Base-by-base conservation (phyloP, 2,888 invertebrate species). In the Diaperis boleti region DNA sequence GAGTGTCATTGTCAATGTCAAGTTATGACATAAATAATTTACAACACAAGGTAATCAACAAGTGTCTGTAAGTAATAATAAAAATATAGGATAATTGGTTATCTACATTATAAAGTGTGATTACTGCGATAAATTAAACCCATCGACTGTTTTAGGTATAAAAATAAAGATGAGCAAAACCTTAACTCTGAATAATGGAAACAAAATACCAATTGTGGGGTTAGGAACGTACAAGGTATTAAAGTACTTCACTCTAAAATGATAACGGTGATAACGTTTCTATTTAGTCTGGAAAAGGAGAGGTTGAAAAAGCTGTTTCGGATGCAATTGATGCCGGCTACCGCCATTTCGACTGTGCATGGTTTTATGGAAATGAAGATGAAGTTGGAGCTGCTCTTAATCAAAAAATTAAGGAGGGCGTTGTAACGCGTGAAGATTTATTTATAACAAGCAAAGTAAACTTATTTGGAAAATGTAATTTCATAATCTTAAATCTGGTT, bases 281-380 rank as follows among this genome's bases (percentile, higher is more conserved):
- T 26, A 26, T 71, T 60, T 57, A 75, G 74, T 75, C 76, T 1
- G 66, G 76, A 15, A 67, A 78, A 10, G 78, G 79, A 0, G 74
- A 86, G 31, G 75, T 81, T 0, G 74, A 73, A 1, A 76, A 83
- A 45, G 78, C 85, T 1, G 78, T 87, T 0, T 76, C 78, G 69
- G 83, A 83, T 78, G 89, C 88, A 0, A 83, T 89, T 22, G 85
- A 87, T 64, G 83, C 83, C 1, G 89, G 89, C 0, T 89, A 89
- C 76, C 81, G 88, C 0, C 88, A 88, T 70, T 83, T 90, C 10
- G 89, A 90, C 73, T 87, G 88, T 4, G 89, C 89, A 0, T 82
- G 84, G 44, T 78, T 83, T n/a, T 89, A 89, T 73, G 83, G 81
- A 0, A 85, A 86, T 54, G 87, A 87, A 74, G 74, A 74, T 3